Conservation (phyloP, 2,797 vertebrate species). For the Alosa sapidissima region DNA sequence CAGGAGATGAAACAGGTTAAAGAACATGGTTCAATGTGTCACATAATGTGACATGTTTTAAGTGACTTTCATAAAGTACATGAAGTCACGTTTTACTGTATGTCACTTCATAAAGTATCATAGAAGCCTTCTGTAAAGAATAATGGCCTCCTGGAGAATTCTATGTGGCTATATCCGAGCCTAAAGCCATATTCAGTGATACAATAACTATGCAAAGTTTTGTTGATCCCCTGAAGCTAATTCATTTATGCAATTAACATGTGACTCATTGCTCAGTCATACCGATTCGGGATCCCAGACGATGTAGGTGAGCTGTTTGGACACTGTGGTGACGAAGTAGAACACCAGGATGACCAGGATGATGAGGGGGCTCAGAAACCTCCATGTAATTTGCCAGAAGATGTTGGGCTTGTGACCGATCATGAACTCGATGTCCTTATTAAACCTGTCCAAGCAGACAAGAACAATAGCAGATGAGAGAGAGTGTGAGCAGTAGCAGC, state of each 20-base stretch:
- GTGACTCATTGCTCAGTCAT: conserved; percentile 56
- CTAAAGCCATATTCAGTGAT: neutral
- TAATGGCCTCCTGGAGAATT: neutral
- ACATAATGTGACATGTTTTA: neutral
- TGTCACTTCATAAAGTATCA: neutral
- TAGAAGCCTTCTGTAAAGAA: neutral
- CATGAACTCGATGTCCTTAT: conserved; percentile 90
- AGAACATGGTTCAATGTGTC: neutral
- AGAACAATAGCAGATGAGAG: conserved; percentile 25
- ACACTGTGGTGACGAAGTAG: conserved; percentile 85
- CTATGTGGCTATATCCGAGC: neutral
- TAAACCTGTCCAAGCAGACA: conserved; percentile 77
- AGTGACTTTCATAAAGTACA: neutral
- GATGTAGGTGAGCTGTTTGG: conserved; percentile 70
- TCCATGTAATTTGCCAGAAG: conserved; percentile 92
- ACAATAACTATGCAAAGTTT: neutral
- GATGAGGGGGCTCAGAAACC: conserved; percentile 85
- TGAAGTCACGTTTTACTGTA: neutral
- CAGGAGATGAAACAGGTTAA: neutral
- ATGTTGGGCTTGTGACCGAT: conserved; percentile 90
- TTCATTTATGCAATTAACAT: neutral
- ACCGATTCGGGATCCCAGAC: conserved; percentile 83
- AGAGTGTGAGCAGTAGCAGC: neutral
- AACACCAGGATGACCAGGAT: conserved; percentile 88
- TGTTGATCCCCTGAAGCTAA: neutral